phyloP scores from a whole-genome alignment of 2,113 vertebrate genomes.

The Rana temporaria region DNA sequence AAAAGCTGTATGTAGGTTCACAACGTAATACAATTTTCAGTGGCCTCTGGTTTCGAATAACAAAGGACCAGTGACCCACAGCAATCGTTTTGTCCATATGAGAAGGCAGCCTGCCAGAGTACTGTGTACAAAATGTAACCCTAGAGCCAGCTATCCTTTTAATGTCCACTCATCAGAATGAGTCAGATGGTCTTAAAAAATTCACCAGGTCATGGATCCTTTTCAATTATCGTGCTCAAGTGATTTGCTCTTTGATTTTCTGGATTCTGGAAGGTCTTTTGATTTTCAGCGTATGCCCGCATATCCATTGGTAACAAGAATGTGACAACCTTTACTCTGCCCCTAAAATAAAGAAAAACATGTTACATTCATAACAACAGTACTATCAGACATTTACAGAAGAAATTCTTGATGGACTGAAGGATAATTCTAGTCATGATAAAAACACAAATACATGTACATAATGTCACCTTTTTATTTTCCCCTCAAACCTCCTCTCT shows the following conservation, averaged over 20 bases:
- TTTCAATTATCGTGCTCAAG: conserved; percentile 76
- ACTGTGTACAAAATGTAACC: conserved; percentile 64
- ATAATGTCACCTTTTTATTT: too few relatives aligned
- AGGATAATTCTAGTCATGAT: too few relatives aligned
- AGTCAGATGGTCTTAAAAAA: conserved; percentile 66
- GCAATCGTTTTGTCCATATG: conserved; percentile 53
- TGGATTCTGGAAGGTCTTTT: conserved; percentile 69
- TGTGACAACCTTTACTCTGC: conserved; percentile 89
- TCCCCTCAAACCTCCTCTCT: too few relatives aligned
- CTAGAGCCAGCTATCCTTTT: conserved; percentile 57
- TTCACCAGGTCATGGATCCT: conserved; percentile 71
- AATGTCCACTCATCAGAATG: conserved; percentile 48
- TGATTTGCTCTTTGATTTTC: conserved; percentile 68
- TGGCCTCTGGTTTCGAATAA: conserved; percentile 44
- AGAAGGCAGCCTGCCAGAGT: conserved; percentile 59
- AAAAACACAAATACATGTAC: too few relatives aligned
- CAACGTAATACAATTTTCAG: conserved; percentile 47
- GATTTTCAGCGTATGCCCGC: conserved; percentile 72
- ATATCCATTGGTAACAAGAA: conserved; percentile 87
- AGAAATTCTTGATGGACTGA: not conserved
- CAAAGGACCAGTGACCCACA: conserved; percentile 56
- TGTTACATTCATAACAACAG: not conserved
- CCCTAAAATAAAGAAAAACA: conserved; percentile 69
- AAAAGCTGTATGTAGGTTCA: conserved; percentile 38
- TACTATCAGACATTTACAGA: not conserved